Percentiles rank a stretch among this genome's conserved stretches.
Conservation (phyloP, 2,888 invertebrate species). For the Mylabris sibirica region DNA sequence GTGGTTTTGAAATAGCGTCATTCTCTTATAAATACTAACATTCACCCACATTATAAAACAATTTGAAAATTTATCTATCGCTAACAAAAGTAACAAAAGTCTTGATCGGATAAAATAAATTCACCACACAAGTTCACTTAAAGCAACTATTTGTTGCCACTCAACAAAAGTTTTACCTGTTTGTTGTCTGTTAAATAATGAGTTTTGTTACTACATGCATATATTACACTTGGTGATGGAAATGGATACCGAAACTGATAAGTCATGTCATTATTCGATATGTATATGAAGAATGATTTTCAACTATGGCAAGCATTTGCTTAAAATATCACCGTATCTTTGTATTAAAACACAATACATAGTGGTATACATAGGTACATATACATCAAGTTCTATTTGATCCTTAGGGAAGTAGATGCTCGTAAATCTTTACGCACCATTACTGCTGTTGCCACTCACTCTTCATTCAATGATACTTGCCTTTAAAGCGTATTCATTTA, state of each 20-base stretch:
- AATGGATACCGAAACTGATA: neutral
- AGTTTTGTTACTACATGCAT: neutral
- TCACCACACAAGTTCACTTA: neutral
- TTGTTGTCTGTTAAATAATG: neutral
- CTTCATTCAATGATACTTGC: slow-evolving; percentile 25
- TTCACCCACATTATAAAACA: neutral
- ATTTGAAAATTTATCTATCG: neutral
- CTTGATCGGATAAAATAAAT: neutral
- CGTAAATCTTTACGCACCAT: slow-evolving; percentile 47
- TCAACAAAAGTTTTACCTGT: neutral
- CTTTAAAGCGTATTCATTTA: slow-evolving; percentile 1
- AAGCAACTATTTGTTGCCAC: neutral
- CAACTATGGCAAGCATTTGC: neutral
- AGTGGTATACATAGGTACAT: neutral
- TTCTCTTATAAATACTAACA: neutral
- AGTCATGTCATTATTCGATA: neutral
- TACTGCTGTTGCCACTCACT: slow-evolving; percentile 37
- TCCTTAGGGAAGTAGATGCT: slow-evolving; percentile 32
- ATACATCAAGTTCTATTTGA: slow-evolving; percentile 41
- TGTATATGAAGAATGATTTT: neutral
- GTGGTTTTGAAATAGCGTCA: neutral
- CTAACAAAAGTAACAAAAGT: neutral
- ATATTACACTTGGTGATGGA: too few species aligned
- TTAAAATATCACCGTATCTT: neutral
- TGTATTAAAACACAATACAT: slow-evolving; percentile 16